These are phyloP conservation scores for Zonotrichia leucophrys DNA, from an alignment of 2,113 vertebrate species.

Conservation along the genomic window DNA sequence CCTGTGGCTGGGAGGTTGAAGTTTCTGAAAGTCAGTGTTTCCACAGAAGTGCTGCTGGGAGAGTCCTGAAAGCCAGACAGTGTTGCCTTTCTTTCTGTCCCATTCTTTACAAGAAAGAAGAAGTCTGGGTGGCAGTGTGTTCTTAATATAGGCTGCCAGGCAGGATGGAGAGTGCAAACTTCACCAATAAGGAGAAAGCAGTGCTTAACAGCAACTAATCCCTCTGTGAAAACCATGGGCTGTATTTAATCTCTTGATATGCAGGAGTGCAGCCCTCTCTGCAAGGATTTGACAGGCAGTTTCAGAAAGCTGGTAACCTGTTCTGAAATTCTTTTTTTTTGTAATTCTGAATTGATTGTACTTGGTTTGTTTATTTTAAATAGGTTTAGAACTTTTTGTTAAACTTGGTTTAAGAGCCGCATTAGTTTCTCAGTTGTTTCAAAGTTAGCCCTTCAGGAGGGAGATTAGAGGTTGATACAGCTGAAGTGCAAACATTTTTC, in stretches of 20 bases:
- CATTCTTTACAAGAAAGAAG: conserved; percentile 5
- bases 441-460: not conserved
- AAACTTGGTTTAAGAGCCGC: not conserved
- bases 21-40: not conserved
- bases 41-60: not conserved
- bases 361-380: not conserved
- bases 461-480: not conserved
- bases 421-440: not conserved
- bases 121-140: conserved; percentile 17
- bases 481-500: not conserved
- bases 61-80: not conserved
- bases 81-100: not conserved
- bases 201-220: not conserved
- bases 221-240: not conserved
- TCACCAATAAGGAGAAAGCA: not conserved
- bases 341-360: not conserved
- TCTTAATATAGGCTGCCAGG: conserved; percentile 20
- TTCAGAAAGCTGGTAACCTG: not conserved
- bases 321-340: not conserved
- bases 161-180: not conserved
- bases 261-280: not conserved
- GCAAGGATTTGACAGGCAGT: not conserved
- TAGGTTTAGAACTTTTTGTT: not conserved
- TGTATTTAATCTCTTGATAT: not conserved
- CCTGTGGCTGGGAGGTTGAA: not conserved